phyloP scores from a whole-genome alignment of 2,797 vertebrate species.

The Alauda arvensis region DNA sequence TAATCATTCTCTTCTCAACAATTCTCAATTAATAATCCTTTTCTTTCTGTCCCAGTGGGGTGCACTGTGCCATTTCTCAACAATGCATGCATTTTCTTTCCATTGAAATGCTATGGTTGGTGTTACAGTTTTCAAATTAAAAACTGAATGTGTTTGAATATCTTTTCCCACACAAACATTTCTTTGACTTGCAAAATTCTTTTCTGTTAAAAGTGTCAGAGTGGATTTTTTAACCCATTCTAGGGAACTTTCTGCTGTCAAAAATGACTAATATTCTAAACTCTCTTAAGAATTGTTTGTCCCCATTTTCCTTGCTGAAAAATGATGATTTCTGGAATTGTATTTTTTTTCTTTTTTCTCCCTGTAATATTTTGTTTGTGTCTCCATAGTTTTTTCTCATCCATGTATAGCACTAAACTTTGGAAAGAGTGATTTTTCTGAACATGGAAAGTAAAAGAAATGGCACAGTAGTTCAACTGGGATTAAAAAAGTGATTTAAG shows the following conservation, averaged over 20 bases:
- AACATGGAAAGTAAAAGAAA: conserved; percentile 3
- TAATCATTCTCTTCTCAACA: neutral
- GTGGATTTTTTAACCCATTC: conserved; percentile 40
- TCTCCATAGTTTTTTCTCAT: neutral
- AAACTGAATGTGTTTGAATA: conserved; percentile 14
- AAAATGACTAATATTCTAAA: neutral
- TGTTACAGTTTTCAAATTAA: conserved; percentile 35
- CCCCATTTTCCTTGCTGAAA: neutral
- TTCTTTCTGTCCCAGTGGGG: conserved; percentile 30
- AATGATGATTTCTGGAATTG: neutral
- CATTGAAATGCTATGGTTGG: conserved; percentile 30
- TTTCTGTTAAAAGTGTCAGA: neutral
- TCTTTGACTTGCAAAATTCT: conserved; percentile 46
- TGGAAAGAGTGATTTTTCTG: neutral
- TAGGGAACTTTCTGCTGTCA: neutral
- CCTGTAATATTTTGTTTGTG: neutral
- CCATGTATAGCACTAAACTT: neutral
- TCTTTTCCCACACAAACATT: conserved; percentile 3
- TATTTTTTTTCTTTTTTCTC: neutral
- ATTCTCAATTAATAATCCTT: neutral
- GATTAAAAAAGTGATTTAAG: conserved; percentile 1
- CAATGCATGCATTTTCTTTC: conserved; percentile 37
- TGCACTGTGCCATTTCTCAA: conserved; percentile 31
- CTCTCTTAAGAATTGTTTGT: neutral
- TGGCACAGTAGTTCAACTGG: neutral